Conservation (phyloP, 2,113 vertebrate genomes). For the Plecotus auritus region DNA sequence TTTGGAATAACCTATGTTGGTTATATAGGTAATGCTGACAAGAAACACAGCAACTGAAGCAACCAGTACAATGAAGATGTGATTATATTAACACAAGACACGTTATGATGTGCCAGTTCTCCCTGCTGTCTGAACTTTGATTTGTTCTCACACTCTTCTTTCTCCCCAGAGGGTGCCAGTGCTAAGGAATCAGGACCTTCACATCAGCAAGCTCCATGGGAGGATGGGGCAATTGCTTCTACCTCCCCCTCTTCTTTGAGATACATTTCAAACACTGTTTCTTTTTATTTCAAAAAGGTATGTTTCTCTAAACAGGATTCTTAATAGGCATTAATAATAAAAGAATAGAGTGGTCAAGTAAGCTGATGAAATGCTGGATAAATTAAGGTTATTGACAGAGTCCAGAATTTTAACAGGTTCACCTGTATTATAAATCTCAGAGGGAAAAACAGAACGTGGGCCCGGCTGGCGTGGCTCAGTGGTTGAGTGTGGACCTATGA, state of each 20-base stretch:
- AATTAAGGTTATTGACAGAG: neutral
- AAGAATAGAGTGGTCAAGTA: neutral
- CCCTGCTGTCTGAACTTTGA: neutral
- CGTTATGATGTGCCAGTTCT: accelerated
- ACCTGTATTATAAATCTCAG: neutral
- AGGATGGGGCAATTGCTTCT: neutral
- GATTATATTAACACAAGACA: neutral
- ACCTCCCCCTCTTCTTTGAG: neutral
- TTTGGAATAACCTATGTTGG: neutral
- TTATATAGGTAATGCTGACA: neutral
- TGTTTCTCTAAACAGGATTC: neutral
- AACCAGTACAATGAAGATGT: neutral
- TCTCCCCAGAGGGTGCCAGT: neutral
- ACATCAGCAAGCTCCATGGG: neutral
- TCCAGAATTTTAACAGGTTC: neutral
- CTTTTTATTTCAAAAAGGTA: neutral
- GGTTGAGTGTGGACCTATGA: too few relatives aligned
- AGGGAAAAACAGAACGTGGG: neutral
- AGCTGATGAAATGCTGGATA: neutral
- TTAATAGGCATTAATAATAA: neutral
- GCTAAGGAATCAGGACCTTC: neutral
- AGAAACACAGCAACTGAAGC: neutral
- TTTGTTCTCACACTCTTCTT: neutral
- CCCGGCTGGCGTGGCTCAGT: too few relatives aligned
- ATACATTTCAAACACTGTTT: neutral